Base-by-base conservation (phyloP, 2,888 invertebrate genomes). In the Dinocampus coccinellae region DNA sequence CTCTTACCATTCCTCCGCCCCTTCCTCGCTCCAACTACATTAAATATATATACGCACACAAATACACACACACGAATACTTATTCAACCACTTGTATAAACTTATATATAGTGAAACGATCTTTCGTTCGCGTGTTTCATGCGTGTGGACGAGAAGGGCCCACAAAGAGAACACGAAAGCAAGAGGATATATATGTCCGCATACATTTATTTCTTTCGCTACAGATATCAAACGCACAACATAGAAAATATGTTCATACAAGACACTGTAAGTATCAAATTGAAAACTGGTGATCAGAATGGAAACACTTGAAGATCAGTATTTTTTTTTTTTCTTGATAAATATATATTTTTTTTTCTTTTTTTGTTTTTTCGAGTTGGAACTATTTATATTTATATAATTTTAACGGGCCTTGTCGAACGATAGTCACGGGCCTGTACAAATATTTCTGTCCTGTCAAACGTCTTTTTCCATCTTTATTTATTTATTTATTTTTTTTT, bases 371-470 rank as follows among this genome's bases (percentile, higher is more conserved):
- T 42, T 62, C 20, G 24, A 29, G n/a, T 55, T 55, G 20, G 29
- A 47, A 16, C n/a, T 24, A 6, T n/a, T n/a, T n/a, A n/a, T 26
- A 26, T 55, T 33, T 33, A 63, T 24, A 47, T n/a, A n/a, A n/a
- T n/a, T 26, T 47, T 47, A 47, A 3, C 16, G 47, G 20, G 16
- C 20, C 16, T 7, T 47, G 20, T 47, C 47, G 47, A 47, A 47
- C 7, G 20, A 47, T 20, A 47, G 47, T 39, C 52, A 67, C 42
- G 61, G 63, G 68, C 74, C 77, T 74, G 71, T 76, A 75, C 61
- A 73, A 81, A 78, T 77, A 78, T 77, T 77, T 78, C 42, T 9
- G 24, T 13, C 13, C 58, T 39, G 24, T n/a, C 61, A 26, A 7
- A 26, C 61, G 61, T 1, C 4, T 13, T 6, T 20, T 9, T 58